Conservation (phyloP, 2,797 vertebrate species). For the Tangara arthus region DNA sequence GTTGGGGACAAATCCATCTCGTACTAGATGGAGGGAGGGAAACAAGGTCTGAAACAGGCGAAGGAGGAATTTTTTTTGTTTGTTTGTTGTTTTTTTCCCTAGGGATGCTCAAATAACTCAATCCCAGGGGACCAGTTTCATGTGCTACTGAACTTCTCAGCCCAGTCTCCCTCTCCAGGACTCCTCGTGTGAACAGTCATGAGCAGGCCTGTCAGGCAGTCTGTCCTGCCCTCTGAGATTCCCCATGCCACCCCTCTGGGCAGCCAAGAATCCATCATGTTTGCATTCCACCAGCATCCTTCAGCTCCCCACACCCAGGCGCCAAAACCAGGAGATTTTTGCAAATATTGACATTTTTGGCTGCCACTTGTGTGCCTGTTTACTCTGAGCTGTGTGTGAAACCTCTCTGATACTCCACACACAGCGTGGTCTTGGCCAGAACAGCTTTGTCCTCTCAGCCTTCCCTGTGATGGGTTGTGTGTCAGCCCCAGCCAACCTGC, state of each 20-base stretch:
- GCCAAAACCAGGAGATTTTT: constrained; percentile 13
- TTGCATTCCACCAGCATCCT: not conserved
- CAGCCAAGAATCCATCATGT: not conserved
- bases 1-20: not conserved
- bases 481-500: not conserved
- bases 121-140: not conserved
- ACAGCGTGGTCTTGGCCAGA: not conserved
- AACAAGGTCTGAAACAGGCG: not conserved
- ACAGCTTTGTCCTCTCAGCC: not conserved
- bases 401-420: not conserved
- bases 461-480: not conserved
- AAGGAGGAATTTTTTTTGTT: not conserved
- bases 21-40: not conserved
- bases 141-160: not conserved
- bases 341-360: constrained; percentile 30
- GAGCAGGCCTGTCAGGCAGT: not conserved
- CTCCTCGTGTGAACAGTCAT: not conserved
- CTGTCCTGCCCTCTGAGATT: constrained; percentile 42
- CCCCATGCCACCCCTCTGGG: not conserved
- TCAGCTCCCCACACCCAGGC: not conserved
- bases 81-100: rapidly evolving
- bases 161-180: not conserved
- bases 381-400: not conserved
- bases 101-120: not conserved
- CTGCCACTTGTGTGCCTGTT: not conserved